Evolutionary conservation across 2,888 invertebrate genomes (phyloP), one percentile per base, ranked within the genome.

Genomic region (Bedellia somnulentella): DNA sequence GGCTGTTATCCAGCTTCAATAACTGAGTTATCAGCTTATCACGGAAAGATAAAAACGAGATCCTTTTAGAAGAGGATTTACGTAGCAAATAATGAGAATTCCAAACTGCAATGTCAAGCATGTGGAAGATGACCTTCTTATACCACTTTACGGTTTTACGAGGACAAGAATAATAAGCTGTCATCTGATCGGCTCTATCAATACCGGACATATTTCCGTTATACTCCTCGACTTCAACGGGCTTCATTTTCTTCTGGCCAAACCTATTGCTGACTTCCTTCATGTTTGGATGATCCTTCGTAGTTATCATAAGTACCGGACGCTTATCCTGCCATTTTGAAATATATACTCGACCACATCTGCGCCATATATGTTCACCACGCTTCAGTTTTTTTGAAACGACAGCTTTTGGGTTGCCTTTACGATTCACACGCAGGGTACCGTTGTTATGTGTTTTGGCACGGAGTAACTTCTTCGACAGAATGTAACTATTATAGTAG

Each of bases 321-420:
- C n/a, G n/a, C n/a, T n/a, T n/a, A n/a, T n/a, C n/a, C n/a, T 21
- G 21, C 21, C 21, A 21, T 21, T 21, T 21, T 21, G 21, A 21
- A 21, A 21, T 10, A 10, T 21, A 21, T 10, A 21, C 11, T 10
- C 12, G n/a, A 2, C 24, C 24, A 10, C 12, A 11, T 24, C 24
- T 10, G n/a, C 11, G n/a, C 24, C 24, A 24, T 10, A 24, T 10
- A 24, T 24, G 11, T 8, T 24, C 24, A 24, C 5, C 24, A 11
- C 11, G n/a, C 11, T 24, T 24, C 24, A 24, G 11, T 24, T 24
- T 24, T 11, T 24, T 8, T 8, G 8, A 6, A 6, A 24, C n/a
- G n/a, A 24, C 3, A 10, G 8, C 12, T 24, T 24, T 24, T 24
- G 24, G 24, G 11, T 24, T 24, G 11, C 24, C 24, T 24, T 24